These are phyloP conservation scores for Caenorhabditis inopinata DNA, from an alignment of 1,140 invertebrate genomes.

Conservation along the genomic window DNA sequence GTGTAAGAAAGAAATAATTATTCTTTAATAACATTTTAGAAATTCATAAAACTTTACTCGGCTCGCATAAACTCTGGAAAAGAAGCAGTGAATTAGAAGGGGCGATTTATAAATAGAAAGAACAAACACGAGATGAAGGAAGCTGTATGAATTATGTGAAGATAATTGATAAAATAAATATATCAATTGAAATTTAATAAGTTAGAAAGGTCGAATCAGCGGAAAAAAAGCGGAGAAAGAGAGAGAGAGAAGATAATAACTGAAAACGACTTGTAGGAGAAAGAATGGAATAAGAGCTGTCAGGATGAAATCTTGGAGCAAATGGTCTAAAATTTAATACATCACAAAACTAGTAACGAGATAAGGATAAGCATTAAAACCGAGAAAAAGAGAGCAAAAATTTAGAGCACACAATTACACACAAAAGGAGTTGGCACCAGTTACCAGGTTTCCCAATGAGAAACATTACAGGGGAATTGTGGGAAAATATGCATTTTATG, in stretches of 20 bases:
- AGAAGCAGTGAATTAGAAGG: not conserved
- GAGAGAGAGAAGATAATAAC: not conserved
- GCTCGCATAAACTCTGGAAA: not conserved
- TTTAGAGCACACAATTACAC: conserved; percentile 26
- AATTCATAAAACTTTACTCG: no score
- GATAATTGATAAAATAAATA: not conserved
- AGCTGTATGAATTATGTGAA: not conserved
- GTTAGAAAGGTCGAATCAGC: conserved; percentile 11
- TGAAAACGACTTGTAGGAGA: conserved; percentile 13
- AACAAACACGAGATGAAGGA: not conserved
- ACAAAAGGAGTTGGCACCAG: not conserved
- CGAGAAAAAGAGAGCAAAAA: not conserved
- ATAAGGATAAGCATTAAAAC: conserved; percentile 24
- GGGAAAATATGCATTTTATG: conserved; percentile 3
- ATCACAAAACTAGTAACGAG: conserved; percentile 9
- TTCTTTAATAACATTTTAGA: no score
- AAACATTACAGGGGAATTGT: not conserved
- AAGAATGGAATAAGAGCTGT: conserved; percentile 10
- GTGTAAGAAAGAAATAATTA: no score
- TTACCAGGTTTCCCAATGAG: not conserved
- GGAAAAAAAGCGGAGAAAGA: not conserved
- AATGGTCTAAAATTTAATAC: no score
- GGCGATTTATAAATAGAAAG: not conserved
- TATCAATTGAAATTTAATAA: not conserved
- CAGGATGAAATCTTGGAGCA: not conserved